Base-by-base conservation (phyloP, 2,888 invertebrate genomes). In the Epinotia bilunana region DNA sequence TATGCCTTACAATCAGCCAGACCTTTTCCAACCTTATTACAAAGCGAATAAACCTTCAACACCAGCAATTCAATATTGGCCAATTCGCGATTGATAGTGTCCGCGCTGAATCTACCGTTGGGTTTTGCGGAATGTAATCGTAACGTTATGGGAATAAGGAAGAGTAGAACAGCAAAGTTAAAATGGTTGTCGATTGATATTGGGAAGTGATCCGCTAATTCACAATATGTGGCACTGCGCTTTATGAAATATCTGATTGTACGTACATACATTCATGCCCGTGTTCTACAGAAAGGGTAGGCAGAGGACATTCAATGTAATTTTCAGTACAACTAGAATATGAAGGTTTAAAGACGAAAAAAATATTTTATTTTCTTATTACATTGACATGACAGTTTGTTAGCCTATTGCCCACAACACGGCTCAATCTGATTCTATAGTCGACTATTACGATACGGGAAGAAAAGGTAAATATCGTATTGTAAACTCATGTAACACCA, bases 141-240 rank as follows among this genome's bases (percentile, higher is more conserved):
- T 74, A 61, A 28, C 18, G 11, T n/a, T 16, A 5, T 1, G 3
- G 13, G 2, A 28, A 18, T 65, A 74, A n/a, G 23, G 28, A n/a
- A 18, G 39, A 11, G 13, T 76, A 65, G 76, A 78, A 79, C 67
- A 61, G 78, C 72, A 63, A 72, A 73, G 60, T 20, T 28, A 53
- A 12, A 77, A 79, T 78, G 82, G 78, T 79, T 78, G 80, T 73
- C 76, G 80, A 83, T 83, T 84, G 84, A 83, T 84, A 85, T 84
- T 81, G 83, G 77, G 83, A 85, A 82, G 85, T 81, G 84, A 83
- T 65, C 79, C 85, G 83, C 85, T 81, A 83, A 79, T 85, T 84
- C 87, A 87, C 87, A 86, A 74, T 80, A 82, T 88, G 87, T 80
- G 82, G 81, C 79, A 80, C 80, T 62, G 63, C 63, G 63, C 43